Evolutionary conservation across 2,797 vertebrate genomes (phyloP), one percentile per base, ranked within the genome.

Genomic region (Fistularia tabacaria): DNA sequence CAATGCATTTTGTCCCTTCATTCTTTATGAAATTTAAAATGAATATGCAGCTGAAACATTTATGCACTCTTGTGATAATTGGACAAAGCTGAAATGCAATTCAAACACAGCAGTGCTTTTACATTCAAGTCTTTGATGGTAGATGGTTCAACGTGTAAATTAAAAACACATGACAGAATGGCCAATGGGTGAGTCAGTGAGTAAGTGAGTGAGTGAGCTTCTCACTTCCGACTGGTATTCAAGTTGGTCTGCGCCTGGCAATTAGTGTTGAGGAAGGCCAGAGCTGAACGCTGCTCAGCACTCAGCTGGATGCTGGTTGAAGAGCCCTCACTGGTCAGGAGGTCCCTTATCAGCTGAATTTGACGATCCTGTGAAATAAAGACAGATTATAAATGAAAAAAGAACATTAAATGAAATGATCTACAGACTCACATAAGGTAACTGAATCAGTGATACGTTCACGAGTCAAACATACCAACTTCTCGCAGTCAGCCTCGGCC

Each of bases 311-410:
- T 96, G 70, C 95, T 98, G 77, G 91, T 93, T 43, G 91, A 87
- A 1, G 95, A 94, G 8, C 93, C 90, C 83, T 99, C 97, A 3
- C 92, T 93, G 83, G 92, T 94, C 76, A 99, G 88, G 63, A 99
- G 92, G 71, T 99, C 97, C 54, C 93, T 87, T 47, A 99, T 99
- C 82, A 99, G 86, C 83, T 96, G 95, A 54, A 99, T 93, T 65
- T 99, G 97, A 68, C 94, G 86, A 73, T 99, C 96, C 97, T 99
- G 85, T 0, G 54, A 6, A 6, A 7, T 10, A 53, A 3, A 10
- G 9, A 40, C 7, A 13, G 3, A 6, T 12, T 10, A 14, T 51
- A 7, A 9, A 14, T 13, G 15, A 25, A 51, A 1, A 10, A 51
- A 40, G 6, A n/a, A 1, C 11, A 9, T 45, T 13, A 0, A 45